These are phyloP conservation scores for Psammodynastes pulverulentus DNA, from an alignment of 2,113 vertebrate species.

Conservation along the genomic window DNA sequence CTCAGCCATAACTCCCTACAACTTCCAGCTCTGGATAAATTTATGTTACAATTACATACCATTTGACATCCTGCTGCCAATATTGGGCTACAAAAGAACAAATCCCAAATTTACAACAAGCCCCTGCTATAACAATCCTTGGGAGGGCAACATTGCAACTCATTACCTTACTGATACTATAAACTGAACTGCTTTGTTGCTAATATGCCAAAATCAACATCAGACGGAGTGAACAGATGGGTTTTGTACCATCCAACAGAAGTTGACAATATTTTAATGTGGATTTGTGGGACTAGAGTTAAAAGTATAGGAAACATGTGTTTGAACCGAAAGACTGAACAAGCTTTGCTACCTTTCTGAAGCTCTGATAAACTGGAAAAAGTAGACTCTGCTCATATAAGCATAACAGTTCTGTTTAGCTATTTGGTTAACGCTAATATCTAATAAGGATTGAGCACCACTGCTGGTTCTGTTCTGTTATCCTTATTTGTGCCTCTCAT, in stretches of 20 bases:
- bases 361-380: not conserved
- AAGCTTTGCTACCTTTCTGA: not conserved
- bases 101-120: conserved; percentile 16
- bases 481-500: not conserved
- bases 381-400: not conserved
- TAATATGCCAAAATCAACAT: not conserved
- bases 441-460: not conserved
- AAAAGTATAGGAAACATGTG: not conserved
- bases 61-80: conserved; percentile 8
- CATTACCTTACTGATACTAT: not conserved
- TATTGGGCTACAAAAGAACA: conserved; percentile 17
- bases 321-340: not conserved
- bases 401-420: not conserved
- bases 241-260: not conserved
- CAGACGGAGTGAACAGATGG: conserved; percentile 23
- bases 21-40: not conserved
- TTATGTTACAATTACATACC: conserved; percentile 24
- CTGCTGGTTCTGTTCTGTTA: not conserved
- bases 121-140: conserved; percentile 1
- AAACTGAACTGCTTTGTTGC: conserved; percentile 26
- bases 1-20: not conserved
- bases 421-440: not conserved
- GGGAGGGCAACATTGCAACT: conserved; percentile 13
- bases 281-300: not conserved
- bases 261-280: not conserved